A percentile compares a stretch with the other conserved stretches of the same genome.
Evolutionary conservation across 1,140 invertebrate species (phyloP).

Genomic region (Schlechtendalia chinensis): DNA sequence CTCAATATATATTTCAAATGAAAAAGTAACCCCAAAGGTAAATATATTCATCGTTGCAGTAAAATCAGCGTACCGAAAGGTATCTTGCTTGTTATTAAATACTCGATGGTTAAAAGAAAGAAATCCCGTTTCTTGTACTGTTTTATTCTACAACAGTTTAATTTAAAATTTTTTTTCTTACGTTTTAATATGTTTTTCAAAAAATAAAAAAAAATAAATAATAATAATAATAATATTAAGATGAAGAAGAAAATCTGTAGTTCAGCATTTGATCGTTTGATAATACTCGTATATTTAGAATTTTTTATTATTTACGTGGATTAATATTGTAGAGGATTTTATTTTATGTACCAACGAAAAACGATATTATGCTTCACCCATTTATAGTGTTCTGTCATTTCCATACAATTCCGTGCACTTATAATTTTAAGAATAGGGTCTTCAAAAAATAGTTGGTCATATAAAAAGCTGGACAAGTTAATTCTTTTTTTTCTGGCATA

Average conservation of each 20-base stretch:
- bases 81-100: conserved; percentile 8
- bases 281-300: conserved; percentile 27
- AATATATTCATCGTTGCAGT: background rate
- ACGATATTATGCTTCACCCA: too few species aligned
- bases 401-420: too few species aligned
- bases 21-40: conserved; percentile 20
- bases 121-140: background rate
- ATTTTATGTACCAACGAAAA: too few species aligned
- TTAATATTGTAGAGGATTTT: too few species aligned
- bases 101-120: conserved; percentile 25
- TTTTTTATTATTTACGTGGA: background rate
- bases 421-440: too few species aligned
- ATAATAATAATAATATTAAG: too few species aligned
- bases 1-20: background rate
- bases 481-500: too few species aligned
- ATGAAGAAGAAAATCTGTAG: background rate
- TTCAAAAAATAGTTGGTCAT: too few species aligned
- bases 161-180: conserved; percentile 5
- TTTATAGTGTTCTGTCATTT: too few species aligned
- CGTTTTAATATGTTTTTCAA: background rate
- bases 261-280: background rate
- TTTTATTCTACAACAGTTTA: background rate
- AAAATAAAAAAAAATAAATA: background rate
- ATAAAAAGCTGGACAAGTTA: too few species aligned
- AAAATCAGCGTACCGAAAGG: background rate